Percentiles rank a stretch among this genome's conserved stretches.
Conservation (phyloP, 2,113 vertebrate species). For the Campylorhamphus procurvoides region DNA sequence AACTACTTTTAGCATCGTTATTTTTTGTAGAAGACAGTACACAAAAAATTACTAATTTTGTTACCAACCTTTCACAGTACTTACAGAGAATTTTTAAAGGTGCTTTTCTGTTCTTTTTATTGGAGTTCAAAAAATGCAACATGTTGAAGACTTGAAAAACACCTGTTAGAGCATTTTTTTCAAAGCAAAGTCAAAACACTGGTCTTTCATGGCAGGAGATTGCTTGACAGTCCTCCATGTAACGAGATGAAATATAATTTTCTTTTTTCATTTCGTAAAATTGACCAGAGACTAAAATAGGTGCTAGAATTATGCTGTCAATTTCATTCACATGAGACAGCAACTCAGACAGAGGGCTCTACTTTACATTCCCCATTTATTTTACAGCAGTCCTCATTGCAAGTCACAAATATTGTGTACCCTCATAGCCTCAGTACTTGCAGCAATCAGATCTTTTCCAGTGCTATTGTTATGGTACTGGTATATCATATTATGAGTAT, state of each 20-base stretch:
- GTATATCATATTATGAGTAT: not conserved
- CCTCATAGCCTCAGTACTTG: not conserved
- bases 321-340: not conserved
- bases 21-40: not conserved
- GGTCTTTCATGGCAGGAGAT: not conserved
- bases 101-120: not conserved
- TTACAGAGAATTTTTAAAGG: not conserved
- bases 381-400: not conserved
- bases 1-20: not conserved
- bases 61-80: not conserved
- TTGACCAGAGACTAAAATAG: not conserved
- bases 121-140: not conserved
- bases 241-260: conserved; percentile 11
- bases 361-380: not conserved
- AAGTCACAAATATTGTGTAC: not conserved
- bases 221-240: not conserved
- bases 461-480: not conserved
- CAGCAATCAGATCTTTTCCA: not conserved
- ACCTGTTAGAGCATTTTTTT: not conserved
- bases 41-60: not conserved
- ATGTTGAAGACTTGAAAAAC: not conserved
- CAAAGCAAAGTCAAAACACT: not conserved
- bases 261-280: not conserved
- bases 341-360: not conserved
- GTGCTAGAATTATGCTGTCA: not conserved